A percentile compares a stretch with the other conserved stretches of the same genome.
These are phyloP conservation scores for Tor tambroides DNA, from an alignment of 2,113 vertebrate species.

Conservation along the genomic window DNA sequence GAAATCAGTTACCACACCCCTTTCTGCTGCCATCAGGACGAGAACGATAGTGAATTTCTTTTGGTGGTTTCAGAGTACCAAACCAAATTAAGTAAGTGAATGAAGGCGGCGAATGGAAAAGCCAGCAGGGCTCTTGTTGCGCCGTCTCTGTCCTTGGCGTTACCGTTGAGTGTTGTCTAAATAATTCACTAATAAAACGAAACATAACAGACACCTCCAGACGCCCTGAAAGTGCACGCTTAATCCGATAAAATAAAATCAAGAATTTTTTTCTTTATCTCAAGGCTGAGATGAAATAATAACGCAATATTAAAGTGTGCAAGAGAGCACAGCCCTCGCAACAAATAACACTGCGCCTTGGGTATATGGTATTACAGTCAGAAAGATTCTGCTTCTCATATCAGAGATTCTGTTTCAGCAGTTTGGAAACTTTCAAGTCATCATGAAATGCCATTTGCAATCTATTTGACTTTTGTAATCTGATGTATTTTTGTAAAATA, in stretches of 20 bases:
- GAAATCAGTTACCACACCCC: slow-evolving; percentile 73
- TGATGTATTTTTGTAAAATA: not conserved
- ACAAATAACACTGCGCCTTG: slow-evolving; percentile 78
- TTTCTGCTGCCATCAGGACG: slow-evolving; percentile 65
- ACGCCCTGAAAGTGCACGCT: slow-evolving; percentile 71
- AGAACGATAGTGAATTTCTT: slow-evolving; percentile 64
- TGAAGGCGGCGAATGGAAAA: slow-evolving; percentile 69
- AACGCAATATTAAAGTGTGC: slow-evolving; percentile 80
- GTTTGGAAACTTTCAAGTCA: slow-evolving; percentile 38
- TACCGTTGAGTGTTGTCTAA: slow-evolving; percentile 69
- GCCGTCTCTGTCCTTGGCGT: slow-evolving; percentile 57
- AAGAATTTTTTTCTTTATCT: slow-evolving; percentile 71
- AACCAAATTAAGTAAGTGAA: slow-evolving; percentile 77
- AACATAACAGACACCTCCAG: slow-evolving; percentile 80
- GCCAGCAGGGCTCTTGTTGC: slow-evolving; percentile 59
- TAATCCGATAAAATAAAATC: slow-evolving; percentile 81
- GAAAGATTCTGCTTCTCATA: slow-evolving; percentile 68
- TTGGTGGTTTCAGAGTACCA: slow-evolving; percentile 64
- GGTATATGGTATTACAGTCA: slow-evolving; percentile 74
- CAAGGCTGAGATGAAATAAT: slow-evolving; percentile 78
- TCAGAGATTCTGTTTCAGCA: slow-evolving; percentile 38
- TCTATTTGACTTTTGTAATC: not conserved
- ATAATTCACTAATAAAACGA: slow-evolving; percentile 84
- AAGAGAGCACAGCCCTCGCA: slow-evolving; percentile 75
- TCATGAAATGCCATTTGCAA: slow-evolving; percentile 1